Conservation (phyloP, 2,113 vertebrate species). For the Calidris pugnax region DNA sequence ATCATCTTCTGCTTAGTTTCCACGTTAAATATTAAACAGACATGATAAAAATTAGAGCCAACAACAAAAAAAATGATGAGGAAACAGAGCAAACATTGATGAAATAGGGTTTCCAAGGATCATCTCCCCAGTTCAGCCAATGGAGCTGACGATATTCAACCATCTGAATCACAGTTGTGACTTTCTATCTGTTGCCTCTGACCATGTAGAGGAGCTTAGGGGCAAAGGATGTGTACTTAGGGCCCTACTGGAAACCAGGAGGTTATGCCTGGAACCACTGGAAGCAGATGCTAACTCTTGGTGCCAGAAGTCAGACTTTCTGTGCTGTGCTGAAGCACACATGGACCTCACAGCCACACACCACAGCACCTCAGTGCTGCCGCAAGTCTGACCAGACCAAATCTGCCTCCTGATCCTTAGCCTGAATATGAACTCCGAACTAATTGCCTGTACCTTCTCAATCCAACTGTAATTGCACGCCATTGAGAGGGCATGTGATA, state of each 20-base stretch:
- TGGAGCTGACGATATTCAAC: background rate
- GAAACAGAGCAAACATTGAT: constrained; percentile 18
- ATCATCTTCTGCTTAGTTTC: background rate
- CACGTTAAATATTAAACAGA: constrained; percentile 58
- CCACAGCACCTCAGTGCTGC: background rate
- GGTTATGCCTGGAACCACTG: background rate
- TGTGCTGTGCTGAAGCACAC: background rate
- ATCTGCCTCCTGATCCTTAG: background rate
- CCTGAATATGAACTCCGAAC: background rate
- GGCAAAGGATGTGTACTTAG: background rate
- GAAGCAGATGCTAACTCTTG: background rate
- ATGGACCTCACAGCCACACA: background rate
- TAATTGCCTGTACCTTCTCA: background rate
- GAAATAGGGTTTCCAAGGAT: background rate
- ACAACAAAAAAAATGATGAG: background rate
- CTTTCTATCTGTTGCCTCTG: background rate
- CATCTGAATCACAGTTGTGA: background rate
- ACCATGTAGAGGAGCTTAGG: background rate
- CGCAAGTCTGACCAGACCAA: background rate
- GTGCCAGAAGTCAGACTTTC: background rate
- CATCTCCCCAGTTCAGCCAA: background rate
- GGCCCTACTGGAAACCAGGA: background rate
- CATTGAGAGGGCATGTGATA: background rate
- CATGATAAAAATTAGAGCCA: background rate
- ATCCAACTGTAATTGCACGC: background rate